phyloP scores from a whole-genome alignment of 1,140 invertebrate genomes.

The Lepidotrigona ventralis region DNA sequence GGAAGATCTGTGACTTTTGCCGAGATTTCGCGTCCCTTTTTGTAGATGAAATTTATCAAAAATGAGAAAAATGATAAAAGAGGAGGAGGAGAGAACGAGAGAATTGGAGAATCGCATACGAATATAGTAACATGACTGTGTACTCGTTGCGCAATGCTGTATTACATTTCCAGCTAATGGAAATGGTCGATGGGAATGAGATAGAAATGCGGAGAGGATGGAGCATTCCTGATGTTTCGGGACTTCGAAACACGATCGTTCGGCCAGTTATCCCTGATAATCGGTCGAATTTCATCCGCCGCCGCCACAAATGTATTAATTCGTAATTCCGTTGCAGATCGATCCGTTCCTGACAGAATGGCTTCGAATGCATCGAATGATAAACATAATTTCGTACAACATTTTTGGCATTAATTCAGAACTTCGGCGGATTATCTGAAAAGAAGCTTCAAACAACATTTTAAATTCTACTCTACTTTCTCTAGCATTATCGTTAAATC shows the following conservation, averaged over 20 bases:
- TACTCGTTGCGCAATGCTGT: slow-evolving; percentile 47
- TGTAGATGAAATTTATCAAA: neutral
- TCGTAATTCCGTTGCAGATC: slow-evolving; percentile 54
- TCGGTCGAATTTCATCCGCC: slow-evolving; percentile 63
- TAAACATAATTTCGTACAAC: slow-evolving; percentile 29
- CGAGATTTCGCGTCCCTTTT: neutral
- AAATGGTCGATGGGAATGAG: slow-evolving; percentile 62
- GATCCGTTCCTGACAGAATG: slow-evolving; percentile 46
- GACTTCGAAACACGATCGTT: slow-evolving; percentile 64
- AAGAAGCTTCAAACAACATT: neutral
- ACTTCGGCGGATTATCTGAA: neutral
- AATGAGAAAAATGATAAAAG: no score
- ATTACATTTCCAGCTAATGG: slow-evolving; percentile 68
- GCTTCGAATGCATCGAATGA: slow-evolving; percentile 40
- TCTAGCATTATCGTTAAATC: neutral
- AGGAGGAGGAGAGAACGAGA: neutral
- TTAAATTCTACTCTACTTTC: neutral
- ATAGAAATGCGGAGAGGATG: slow-evolving; percentile 51
- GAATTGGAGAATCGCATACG: slow-evolving; percentile 6
- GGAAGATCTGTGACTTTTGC: neutral
- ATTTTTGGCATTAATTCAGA: slow-evolving; percentile 14
- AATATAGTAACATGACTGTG: neutral
- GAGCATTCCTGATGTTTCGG: slow-evolving; percentile 67
- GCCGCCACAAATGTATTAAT: slow-evolving; percentile 64
- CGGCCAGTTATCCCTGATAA: slow-evolving; percentile 64